A percentile compares a stretch with the other conserved stretches of the same genome.
Conservation (phyloP, 2,113 vertebrate species). For the Podarcis muralis region DNA sequence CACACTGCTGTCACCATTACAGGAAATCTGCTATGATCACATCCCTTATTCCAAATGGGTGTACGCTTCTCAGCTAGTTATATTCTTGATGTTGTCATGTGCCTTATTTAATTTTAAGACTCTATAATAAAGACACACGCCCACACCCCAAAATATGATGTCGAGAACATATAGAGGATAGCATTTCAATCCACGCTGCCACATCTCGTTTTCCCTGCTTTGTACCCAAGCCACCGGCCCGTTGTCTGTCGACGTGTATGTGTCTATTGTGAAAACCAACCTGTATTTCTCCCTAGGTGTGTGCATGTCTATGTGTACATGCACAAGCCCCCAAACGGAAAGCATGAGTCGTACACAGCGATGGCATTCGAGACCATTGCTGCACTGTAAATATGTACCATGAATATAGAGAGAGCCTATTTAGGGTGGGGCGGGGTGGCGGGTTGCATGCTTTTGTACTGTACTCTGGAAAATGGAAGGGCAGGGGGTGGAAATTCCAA, state of each 20-base stretch:
- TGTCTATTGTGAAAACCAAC: not conserved
- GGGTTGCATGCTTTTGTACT: slow-evolving; percentile 16
- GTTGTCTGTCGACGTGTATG: not conserved
- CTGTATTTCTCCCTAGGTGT: not conserved
- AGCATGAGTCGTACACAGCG: not conserved
- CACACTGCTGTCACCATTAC: not conserved
- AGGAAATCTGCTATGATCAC: not conserved
- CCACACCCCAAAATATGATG: not conserved
- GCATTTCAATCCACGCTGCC: not conserved
- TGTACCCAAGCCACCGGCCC: not conserved
- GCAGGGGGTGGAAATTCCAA: not conserved
- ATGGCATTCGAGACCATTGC: not conserved
- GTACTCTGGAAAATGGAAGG: not conserved
- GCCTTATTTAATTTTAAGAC: not conserved
- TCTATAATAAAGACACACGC: not conserved
- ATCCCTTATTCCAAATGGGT: not conserved
- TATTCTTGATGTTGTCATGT: not conserved
- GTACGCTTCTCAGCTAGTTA: not conserved
- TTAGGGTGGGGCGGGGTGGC: not conserved
- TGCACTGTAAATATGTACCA: slow-evolving; percentile 21
- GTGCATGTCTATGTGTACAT: not conserved
- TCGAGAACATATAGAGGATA: no score
- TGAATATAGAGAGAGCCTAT: not conserved
- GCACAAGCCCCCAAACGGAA: not conserved
- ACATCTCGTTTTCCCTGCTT: not conserved